Evolutionary conservation across 1,140 invertebrate genomes (phyloP).

Genomic region (Prorops nasuta): DNA sequence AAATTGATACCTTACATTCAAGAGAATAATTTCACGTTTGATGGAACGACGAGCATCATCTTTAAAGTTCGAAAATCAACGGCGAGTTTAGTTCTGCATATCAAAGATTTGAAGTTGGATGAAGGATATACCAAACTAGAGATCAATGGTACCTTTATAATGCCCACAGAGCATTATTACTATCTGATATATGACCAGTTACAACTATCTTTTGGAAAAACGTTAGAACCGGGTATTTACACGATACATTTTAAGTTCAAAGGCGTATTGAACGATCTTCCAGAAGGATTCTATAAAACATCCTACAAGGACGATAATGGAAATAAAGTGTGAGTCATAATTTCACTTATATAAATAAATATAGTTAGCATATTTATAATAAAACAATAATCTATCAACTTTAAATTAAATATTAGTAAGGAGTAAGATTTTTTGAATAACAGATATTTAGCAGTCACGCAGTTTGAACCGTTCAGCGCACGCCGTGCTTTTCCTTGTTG

Average conservation of each 20-base stretch:
- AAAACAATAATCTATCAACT: too few relatives aligned
- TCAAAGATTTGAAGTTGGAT: slow-evolving; percentile 15
- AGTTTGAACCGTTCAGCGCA: slow-evolving; percentile 70
- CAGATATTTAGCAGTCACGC: slow-evolving; percentile 59
- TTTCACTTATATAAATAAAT: neutral
- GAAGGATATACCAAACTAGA: too few relatives aligned
- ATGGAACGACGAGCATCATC: slow-evolving; percentile 12
- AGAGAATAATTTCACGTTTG: slow-evolving; percentile 26
- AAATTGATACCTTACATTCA: slow-evolving; percentile 24
- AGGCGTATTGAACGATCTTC: slow-evolving; percentile 17
- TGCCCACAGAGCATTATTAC: too few relatives aligned
- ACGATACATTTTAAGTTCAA: slow-evolving; percentile 7
- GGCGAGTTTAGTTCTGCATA: slow-evolving; percentile 23
- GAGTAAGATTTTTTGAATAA: too few relatives aligned
- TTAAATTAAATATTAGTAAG: too few relatives aligned
- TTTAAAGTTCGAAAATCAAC: neutral
- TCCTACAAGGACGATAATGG: slow-evolving; percentile 13
- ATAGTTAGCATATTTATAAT: neutral
- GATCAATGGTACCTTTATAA: too few relatives aligned
- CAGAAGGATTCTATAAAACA: slow-evolving; percentile 28
- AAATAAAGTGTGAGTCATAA: slow-evolving; percentile 9
- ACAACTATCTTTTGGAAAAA: too few relatives aligned
- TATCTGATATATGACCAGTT: too few relatives aligned
- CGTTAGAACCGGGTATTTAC: neutral
- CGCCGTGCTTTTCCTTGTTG: slow-evolving; percentile 72